Evolutionary conservation across 2,797 vertebrate species (phyloP), one percentile per base, ranked within the genome.

Genomic region (Pangasius djambal): DNA sequence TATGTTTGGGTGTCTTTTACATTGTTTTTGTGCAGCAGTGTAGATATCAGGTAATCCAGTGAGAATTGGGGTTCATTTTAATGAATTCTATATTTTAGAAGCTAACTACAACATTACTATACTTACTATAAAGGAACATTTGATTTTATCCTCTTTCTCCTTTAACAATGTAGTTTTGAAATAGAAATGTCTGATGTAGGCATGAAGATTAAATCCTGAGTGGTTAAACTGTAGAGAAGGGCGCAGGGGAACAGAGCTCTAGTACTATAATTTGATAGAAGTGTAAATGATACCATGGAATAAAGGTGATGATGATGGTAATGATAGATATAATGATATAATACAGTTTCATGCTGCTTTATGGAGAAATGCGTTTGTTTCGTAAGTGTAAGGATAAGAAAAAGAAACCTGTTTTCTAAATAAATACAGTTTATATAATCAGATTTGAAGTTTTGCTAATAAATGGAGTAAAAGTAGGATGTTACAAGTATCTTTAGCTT

Each of bases 141-240:
- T 22, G 75, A 52, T 61, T 82, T 79, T 59, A 48, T 22, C 18
- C 31, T 9, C 4, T 81, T 57, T 40, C 55, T 13, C 20, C 55
- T 82, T 82, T 13, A 82, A 40, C 57, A 40, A 4, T 82, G 20
- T 40, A 40, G 55, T 82, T 61, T 82, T 82, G 37, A 82, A 59
- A 13, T 37, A 61, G 9, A 82, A 40, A 13, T 28, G 9, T 37
- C 18, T 59, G 6, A 59, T 22, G 34, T 59, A 10, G 25, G 37
- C 37, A n/a, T 65, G 37, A 65, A 9, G 28, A 8, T 31, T 84
- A 10, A 67, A 28, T 50, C 15, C 1, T 0, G 40, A 84, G 61
- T 70, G 31, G 48, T 25, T 70, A 34, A 70, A 85, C 70, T 85
- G 50, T 55, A 70, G 48, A 65, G 48, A 12, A 70, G n/a, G n/a